Conservation (phyloP, 2,888 invertebrate genomes). For the Caenorhabditis plicata region DNA sequence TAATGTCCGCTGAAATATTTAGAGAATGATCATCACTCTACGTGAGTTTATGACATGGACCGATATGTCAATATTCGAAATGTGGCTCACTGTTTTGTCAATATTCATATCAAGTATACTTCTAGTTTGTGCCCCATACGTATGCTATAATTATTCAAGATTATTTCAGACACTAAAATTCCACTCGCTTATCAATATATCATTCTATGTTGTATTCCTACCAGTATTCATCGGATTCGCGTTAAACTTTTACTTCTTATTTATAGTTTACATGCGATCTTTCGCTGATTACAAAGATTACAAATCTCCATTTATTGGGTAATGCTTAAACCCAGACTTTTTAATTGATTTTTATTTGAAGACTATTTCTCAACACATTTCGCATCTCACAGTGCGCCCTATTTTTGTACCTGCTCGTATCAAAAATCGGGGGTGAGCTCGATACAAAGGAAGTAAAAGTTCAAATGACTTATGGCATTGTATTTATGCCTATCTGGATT, state of each 20-base stretch:
- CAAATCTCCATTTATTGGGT: not conserved
- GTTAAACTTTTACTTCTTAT: constrained; percentile 88
- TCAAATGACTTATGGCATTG: constrained; percentile 32
- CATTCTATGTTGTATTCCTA: constrained; percentile 88
- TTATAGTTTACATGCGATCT: constrained; percentile 90
- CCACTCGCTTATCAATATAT: constrained; percentile 64
- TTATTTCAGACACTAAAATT: constrained; percentile 31
- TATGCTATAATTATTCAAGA: not conserved
- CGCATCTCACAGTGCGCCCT: constrained; percentile 33
- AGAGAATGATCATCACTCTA: constrained; percentile 74
- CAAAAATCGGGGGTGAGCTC: constrained; percentile 50
- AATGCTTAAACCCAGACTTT: not conserved
- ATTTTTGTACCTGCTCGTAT: constrained; percentile 46
- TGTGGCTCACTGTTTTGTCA: constrained; percentile 84
- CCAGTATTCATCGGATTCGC: constrained; percentile 90
- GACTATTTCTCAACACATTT: constrained; percentile 40
- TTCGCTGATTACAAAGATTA: constrained; percentile 78
- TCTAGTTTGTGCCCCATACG: constrained; percentile 72
- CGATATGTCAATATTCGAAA: constrained; percentile 90
- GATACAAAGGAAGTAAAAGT: constrained; percentile 47
- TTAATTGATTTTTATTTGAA: too few species aligned
- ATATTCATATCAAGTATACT: constrained; percentile 81
- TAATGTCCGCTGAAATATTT: not conserved
- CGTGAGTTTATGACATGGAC: constrained; percentile 89
- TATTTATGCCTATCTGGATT: constrained; percentile 49